Conservation (phyloP, 35 echinoderm and acorn worm species). For the Heliocidaris tuberculata region DNA sequence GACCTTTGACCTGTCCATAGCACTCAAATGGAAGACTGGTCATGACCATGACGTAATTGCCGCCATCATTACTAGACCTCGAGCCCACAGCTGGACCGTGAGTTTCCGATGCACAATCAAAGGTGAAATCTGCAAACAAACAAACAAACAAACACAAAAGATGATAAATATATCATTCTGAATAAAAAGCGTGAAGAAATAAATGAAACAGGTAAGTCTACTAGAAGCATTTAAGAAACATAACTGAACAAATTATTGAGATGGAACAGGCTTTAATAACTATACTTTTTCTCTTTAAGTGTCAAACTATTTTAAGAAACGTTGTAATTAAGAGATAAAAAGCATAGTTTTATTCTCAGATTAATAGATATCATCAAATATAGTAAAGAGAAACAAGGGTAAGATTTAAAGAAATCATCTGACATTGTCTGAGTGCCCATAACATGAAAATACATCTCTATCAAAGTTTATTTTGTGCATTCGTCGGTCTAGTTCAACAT, state of each 20-base stretch:
- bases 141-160: too few species aligned
- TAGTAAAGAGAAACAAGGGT: too few species aligned
- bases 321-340: too few species aligned
- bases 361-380: too few species aligned
- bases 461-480: too few species aligned
- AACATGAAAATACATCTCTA: too few species aligned
- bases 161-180: background rate
- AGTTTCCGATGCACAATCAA: slow-evolving; percentile 60
- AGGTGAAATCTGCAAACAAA: slow-evolving; percentile 62
- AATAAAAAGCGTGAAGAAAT: background rate
- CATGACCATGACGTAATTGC: slow-evolving; percentile 74
- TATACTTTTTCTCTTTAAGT: background rate
- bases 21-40: slow-evolving; percentile 74
- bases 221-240: too few species aligned
- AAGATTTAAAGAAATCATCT: too few species aligned
- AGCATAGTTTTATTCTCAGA: too few species aligned
- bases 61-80: slow-evolving; percentile 59
- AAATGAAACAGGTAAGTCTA: background rate
- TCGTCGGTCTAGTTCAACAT: too few species aligned
- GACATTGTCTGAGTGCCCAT: too few species aligned
- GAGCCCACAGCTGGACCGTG: slow-evolving; percentile 54
- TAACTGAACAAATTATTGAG: background rate
- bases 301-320: background rate
- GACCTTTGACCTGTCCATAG: slow-evolving; percentile 71
- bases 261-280: too few species aligned